Base-by-base conservation (phyloP, 92 coral and sea anemone genomes). In the Phenganax marumi region DNA sequence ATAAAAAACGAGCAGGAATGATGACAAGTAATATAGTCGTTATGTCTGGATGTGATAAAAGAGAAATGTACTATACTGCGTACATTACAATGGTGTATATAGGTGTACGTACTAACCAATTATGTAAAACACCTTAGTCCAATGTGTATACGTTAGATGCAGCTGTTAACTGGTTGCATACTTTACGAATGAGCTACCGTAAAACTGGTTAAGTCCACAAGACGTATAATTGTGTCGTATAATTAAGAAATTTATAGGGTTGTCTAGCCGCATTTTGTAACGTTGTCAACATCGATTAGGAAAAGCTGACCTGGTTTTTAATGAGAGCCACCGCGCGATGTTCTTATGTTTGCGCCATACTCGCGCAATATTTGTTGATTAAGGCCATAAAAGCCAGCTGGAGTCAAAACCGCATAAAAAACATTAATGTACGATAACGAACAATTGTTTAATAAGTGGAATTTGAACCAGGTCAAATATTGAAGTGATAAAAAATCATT, bases 231-330 rank as follows among this genome's bases (percentile, higher is more conserved):
- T 76, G 68, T 21, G 23, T 25, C 11, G 49, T 12, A 51, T 53
- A 74, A 46, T 70, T 70, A 70, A 39, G 6, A 24, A 70, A 26
- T 16, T 23, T 73, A 18, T 12, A 17, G 3, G 18, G 14, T 76
- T 26, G 52, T 76, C 72, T 66, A 18, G 68, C 65, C n/a, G 52
- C 68, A 12, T 26, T 54, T 47, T 25, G 39, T 46, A 22, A 12
- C 7, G 16, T 55, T 76, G 81, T 76, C 81, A 76, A 55, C 68
- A 56, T 55, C 22, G 81, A 76, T 76, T 76, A 76, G 8, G 5
- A 25, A 8, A 50, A 25, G 63, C 53, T 53, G 7, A 22, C 52
- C 25, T 49, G 52, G 46, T 6, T 10, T 11, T 12, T 21, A 13
- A 7, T 73, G 12, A 48, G 6, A 46, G 9, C 57, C 0, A 25